A percentile compares a stretch with the other conserved stretches of the same genome.
These are phyloP conservation scores for Aphidius colemani DNA, from an alignment of 2,888 invertebrate genomes.

Conservation along the genomic window DNA sequence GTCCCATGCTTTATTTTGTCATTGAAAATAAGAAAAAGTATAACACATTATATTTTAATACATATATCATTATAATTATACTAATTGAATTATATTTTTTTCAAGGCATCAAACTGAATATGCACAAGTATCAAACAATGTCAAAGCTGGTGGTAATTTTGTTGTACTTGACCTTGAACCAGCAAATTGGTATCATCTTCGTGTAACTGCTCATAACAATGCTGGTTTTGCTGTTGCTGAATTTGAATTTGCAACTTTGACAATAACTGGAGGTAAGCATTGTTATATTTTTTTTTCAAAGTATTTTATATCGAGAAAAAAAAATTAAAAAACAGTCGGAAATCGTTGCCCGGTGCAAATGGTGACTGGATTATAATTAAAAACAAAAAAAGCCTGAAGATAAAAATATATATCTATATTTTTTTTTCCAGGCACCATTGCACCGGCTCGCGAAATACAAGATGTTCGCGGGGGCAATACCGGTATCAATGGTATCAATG, in stretches of 20 bases:
- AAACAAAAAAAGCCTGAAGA: conserved; percentile 17
- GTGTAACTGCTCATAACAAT: conserved; percentile 92
- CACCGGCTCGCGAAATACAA: conserved; percentile 85
- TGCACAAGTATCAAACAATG: conserved; percentile 93
- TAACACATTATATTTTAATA: conserved; percentile 32
- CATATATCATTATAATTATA: background rate
- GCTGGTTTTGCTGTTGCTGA: conserved; percentile 95
- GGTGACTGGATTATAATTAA: conserved; percentile 34
- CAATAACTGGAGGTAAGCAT: conserved; percentile 86
- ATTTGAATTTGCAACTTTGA: conserved; percentile 93
- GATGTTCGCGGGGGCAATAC: conserved; percentile 66
- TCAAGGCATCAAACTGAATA: conserved; percentile 82
- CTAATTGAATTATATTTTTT: conserved; percentile 3
- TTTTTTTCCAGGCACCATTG: conserved; percentile 90
- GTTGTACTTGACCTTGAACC: conserved; percentile 90
- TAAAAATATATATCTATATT: conserved; percentile 34
- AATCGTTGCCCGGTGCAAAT: conserved; percentile 39
- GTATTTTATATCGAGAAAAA: background rate
- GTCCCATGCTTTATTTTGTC: conserved; percentile 93
- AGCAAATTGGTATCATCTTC: conserved; percentile 90
- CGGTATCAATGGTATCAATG: conserved; percentile 35
- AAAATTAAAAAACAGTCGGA: conserved; percentile 28
- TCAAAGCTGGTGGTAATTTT: conserved; percentile 88
- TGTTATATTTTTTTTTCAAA: conserved; percentile 2
- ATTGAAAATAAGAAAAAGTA: conserved; percentile 94